Evolutionary conservation across 2,888 invertebrate species (phyloP).

Genomic region (Ophonus ardosiacus): DNA sequence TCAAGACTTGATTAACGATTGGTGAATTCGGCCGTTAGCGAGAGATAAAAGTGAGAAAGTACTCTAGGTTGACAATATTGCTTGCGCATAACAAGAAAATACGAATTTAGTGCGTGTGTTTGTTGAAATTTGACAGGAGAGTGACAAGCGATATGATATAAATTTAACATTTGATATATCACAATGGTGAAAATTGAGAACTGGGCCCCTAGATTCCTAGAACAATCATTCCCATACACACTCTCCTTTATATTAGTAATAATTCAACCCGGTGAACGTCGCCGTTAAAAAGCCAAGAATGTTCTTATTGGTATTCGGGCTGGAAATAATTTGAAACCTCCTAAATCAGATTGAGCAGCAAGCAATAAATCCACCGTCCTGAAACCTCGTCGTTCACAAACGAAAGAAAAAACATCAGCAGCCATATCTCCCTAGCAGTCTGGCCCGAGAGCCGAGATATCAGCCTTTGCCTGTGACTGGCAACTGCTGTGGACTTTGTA

Average conservation of each 20-base stretch:
- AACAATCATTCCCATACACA: background rate
- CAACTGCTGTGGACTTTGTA: conserved; percentile 51
- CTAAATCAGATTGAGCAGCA: background rate
- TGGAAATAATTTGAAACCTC: background rate
- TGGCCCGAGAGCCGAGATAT: background rate
- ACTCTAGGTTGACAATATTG: too few relatives aligned
- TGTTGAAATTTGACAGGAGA: too few relatives aligned
- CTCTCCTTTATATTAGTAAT: background rate
- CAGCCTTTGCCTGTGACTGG: conserved; percentile 25
- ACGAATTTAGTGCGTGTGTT: too few relatives aligned
- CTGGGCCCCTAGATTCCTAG: background rate
- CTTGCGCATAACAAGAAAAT: too few relatives aligned
- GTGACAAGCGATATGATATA: too few relatives aligned
- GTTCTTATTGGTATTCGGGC: background rate
- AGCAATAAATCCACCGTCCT: background rate
- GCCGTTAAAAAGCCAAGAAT: background rate
- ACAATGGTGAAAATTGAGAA: too few relatives aligned
- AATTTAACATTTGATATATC: too few relatives aligned
- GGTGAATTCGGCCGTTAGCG: too few relatives aligned
- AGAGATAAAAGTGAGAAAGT: too few relatives aligned
- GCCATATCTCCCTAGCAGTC: conserved; percentile 1
- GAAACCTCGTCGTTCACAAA: conserved; percentile 11
- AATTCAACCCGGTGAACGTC: background rate
- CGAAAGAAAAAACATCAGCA: conserved; percentile 16
- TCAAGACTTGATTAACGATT: too few relatives aligned